Conservation (phyloP, 2,113 vertebrate species). For the Hyperopisus bebe region DNA sequence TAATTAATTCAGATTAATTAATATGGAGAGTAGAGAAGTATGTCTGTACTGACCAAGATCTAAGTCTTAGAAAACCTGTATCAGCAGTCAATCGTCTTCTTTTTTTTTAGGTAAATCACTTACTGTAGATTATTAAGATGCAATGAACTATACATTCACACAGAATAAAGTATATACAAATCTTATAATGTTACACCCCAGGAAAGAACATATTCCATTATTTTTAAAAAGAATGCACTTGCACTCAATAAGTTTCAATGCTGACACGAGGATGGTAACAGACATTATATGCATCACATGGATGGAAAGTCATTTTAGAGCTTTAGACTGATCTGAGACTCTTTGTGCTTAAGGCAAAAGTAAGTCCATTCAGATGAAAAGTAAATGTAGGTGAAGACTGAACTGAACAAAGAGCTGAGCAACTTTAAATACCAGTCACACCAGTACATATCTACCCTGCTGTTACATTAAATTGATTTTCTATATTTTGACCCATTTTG, state of each 20-base stretch:
- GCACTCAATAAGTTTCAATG: neutral
- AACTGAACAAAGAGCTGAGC: neutral
- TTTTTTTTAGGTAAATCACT: neutral
- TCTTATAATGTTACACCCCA: neutral
- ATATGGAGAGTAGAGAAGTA: neutral
- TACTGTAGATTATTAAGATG: neutral
- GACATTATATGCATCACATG: neutral
- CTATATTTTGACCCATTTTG: neutral
- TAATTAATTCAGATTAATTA: neutral
- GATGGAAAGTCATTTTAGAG: neutral
- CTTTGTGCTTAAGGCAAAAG: neutral
- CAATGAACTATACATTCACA: neutral
- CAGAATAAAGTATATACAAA: neutral
- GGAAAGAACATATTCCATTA: neutral
- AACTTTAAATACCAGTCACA: neutral
- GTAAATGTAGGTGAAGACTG: neutral
- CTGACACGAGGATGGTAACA: neutral
- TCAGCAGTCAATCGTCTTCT: neutral
- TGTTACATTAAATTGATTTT: neutral
- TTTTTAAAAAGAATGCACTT: neutral
- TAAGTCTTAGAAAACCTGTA: neutral
- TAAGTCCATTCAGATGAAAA: neutral
- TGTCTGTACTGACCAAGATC: neutral
- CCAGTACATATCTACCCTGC: neutral
- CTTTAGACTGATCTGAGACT: neutral